Base-by-base conservation (phyloP, 2,888 invertebrate species). In the Drosophila anceps region DNA sequence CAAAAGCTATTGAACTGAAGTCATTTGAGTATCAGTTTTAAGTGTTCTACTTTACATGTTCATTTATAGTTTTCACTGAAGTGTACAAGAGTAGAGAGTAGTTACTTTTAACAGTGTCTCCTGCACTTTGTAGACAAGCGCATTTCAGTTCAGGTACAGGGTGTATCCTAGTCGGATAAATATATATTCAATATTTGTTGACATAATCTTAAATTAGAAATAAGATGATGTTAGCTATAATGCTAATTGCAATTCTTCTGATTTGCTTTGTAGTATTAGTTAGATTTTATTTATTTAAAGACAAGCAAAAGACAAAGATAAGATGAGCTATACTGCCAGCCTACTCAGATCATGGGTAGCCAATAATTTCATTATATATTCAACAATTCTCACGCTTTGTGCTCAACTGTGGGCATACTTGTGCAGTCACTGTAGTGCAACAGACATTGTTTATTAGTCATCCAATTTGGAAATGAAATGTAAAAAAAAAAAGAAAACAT, bases 381-480 rank as follows among this genome's bases (percentile, higher is more conserved):
- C 31, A n/a, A 15, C 63, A 24, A n/a, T 33, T 48, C 12, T 29
- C 37, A 31, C 46, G 61, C 13, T 12, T 39, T 18, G 15, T 10
- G 20, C 44, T 20, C 20, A 9, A 15, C 20, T 20, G 37, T 15
- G 7, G 5, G n/a, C 60, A 27, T 35, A 62, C 12, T 5, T 44
- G 12, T 29, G 35, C 63, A 31, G 20, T 0, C 63, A 37, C 35
- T 48, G 62, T 48, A 9, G 24, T 35, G 39, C 62, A 50, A 44
- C 57, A 57, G 69, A 27, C 43, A 18, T 50, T 44, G 44, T 46
- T 58, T 69, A 64, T 82, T 84, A 84, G 81, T 84, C 87, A 82
- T 75, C 70, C 61, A 58, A 29, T 65, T 39, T 53, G 65, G 61
- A 50, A 63, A 55, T 50, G 39, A 50, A 68, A 59, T 66, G 65